A percentile compares a stretch with the other conserved stretches of the same genome.
phyloP scores from a whole-genome alignment of 2,888 invertebrate genomes.

The Aleiodes alternator region DNA sequence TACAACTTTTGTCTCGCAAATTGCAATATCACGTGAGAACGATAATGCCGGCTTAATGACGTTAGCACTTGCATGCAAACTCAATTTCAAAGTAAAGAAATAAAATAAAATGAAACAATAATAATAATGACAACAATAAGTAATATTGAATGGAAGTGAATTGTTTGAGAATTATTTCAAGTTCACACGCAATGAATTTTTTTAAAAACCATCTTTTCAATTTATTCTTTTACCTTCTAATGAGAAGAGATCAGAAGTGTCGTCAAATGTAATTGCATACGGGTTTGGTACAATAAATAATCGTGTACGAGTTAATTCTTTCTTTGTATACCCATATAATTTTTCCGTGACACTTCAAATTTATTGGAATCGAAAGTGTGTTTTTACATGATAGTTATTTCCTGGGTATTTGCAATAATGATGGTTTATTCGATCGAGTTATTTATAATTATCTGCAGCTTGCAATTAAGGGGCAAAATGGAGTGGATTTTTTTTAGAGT shows the following conservation, averaged over 20 bases:
- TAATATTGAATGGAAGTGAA: too few relatives aligned
- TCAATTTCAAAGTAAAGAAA: background rate
- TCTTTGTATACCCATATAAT: too few relatives aligned
- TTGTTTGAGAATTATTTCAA: slow-evolving; percentile 18
- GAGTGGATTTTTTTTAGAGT: background rate
- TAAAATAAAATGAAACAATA: slow-evolving; percentile 4
- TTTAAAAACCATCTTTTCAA: background rate
- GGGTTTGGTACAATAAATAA: background rate
- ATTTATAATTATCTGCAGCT: background rate
- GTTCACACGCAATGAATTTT: slow-evolving; percentile 8
- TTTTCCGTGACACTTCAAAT: too few relatives aligned
- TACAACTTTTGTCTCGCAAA: slow-evolving; percentile 32
- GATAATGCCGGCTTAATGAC: slow-evolving; percentile 35
- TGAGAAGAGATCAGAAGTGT: too few relatives aligned
- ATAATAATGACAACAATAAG: background rate
- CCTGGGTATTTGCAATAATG: too few relatives aligned
- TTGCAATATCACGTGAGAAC: slow-evolving; percentile 43
- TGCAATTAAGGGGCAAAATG: background rate
- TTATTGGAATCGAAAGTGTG: too few relatives aligned
- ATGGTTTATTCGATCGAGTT: too few relatives aligned
- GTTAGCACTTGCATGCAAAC: slow-evolving; percentile 9
- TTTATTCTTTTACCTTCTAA: too few relatives aligned
- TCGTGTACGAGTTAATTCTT: background rate
- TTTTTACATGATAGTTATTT: too few relatives aligned
- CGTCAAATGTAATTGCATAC: background rate